Base-by-base conservation (phyloP, 2,797 vertebrate genomes). In the Crocodylus rhombifer region DNA sequence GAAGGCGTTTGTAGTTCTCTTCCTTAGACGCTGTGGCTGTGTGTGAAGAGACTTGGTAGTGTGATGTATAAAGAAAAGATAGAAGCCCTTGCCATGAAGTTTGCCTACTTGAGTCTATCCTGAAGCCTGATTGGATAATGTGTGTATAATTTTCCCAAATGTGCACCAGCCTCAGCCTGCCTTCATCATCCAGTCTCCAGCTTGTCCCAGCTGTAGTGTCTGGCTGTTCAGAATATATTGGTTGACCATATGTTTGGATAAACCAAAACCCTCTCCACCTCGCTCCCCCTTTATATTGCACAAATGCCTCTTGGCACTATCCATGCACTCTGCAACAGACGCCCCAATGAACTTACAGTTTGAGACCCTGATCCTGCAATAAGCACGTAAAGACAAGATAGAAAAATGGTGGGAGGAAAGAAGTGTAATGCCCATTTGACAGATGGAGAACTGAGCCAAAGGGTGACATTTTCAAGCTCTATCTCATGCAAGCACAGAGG, bases 1-100 rank as follows among this genome's bases (percentile, higher is more conserved):
- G 91, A 94, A 95, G 91, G 88, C 74, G 89, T 94, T 51, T 51
- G n/a, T 74, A n/a, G 36, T 87, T 57, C 36, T 57, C 67, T 82
- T 88, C 79, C 60, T 56, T 79, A 91, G 21, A 56, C 86, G 77
- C 65, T 76, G 79, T 30, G 26, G 33, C 17, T 86, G 76, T 14
- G 16, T 88, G 55, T 4, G 30, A 91, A 76, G 69, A 23, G 60
- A 86, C 83, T 26, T 0, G 6, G 64, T 55, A 74, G n/a, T 0
- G 33, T n/a, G 21, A 12, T 4, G 5, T 11, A 15, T 18, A 81
- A 60, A 61, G 79, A 63, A 74, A 15, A 81, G 16, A 14, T 58
- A 75, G n/a, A 83, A 56, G 57, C 63, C 55, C 77, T n/a, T 36
- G 42, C 73, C 71, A 33, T 85, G 67, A 80, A 84, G 10, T 42